Percentiles rank a stretch among this genome's conserved stretches.
Evolutionary conservation across 2,113 vertebrate genomes (phyloP).

Genomic region (Nannobrachium achirus): DNA sequence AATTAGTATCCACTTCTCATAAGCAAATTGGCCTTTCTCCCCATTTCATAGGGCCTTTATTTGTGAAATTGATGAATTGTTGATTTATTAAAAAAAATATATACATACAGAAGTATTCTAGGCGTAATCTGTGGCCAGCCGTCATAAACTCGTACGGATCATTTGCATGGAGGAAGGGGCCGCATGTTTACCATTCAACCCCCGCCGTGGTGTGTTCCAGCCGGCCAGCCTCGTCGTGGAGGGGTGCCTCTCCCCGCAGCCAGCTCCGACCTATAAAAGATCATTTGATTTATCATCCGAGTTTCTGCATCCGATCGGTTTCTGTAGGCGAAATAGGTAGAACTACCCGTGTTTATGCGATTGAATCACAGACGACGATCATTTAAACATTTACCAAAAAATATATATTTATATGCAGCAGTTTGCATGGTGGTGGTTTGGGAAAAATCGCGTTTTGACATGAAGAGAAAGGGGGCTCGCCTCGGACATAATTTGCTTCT

Average conservation of each 20-base stretch:
- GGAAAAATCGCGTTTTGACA: background rate
- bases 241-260: conserved; percentile 41
- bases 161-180: background rate
- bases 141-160: background rate
- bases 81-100: no score
- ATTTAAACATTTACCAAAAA: conserved; percentile 16
- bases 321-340: conserved; percentile 31
- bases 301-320: conserved; percentile 23
- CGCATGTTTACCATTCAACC: conserved; percentile 19
- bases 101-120: no score
- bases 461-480: conserved; percentile 3
- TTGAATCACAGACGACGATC: conserved; percentile 27
- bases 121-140: no score
- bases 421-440: background rate
- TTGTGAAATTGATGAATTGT: no score
- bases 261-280: conserved; percentile 21
- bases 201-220: conserved; percentile 51
- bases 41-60: no score
- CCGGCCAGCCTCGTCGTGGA: conserved; percentile 57
- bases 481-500: background rate
- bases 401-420: background rate
- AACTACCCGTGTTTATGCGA: conserved; percentile 34
- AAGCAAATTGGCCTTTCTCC: no score
- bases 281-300: conserved; percentile 46
- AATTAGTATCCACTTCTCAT: no score